Evolutionary conservation across 1,140 invertebrate genomes (phyloP).

Genomic region (Polyergus mexicanus): DNA sequence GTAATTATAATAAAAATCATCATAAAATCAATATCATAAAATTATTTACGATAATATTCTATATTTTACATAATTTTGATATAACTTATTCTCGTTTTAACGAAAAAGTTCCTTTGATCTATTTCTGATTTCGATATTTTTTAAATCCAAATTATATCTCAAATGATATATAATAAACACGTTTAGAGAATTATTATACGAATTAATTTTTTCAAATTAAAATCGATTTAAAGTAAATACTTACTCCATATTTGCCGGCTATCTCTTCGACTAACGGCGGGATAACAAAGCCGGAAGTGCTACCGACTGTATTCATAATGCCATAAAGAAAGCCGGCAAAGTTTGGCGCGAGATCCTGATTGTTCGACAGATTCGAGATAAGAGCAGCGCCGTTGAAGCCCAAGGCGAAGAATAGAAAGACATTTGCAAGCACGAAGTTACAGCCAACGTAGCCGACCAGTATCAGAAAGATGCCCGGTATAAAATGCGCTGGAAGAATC

Average conservation of each 20-base stretch:
- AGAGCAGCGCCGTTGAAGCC: constrained; percentile 94
- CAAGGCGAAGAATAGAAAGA: constrained; percentile 90
- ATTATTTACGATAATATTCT: too few species aligned
- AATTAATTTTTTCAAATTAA: background rate
- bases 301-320: constrained; percentile 90
- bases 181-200: background rate
- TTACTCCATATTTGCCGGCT: constrained; percentile 79
- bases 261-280: constrained; percentile 84
- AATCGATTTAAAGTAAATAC: constrained; percentile 29
- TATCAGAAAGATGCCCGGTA: constrained; percentile 90
- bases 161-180: too few species aligned
- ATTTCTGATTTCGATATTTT: background rate
- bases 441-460: constrained; percentile 89
- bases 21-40: too few species aligned
- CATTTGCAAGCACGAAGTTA: constrained; percentile 88
- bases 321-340: constrained; percentile 92
- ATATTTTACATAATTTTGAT: too few species aligned
- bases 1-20: too few species aligned
- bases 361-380: constrained; percentile 93
- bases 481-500: constrained; percentile 88
- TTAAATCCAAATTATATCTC: background rate
- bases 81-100: background rate
- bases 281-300: constrained; percentile 89
- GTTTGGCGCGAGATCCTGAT: constrained; percentile 93
- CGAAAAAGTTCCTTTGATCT: background rate